These are phyloP conservation scores for Cydia amplana DNA, from an alignment of 1,140 invertebrate species.

Conservation along the genomic window DNA sequence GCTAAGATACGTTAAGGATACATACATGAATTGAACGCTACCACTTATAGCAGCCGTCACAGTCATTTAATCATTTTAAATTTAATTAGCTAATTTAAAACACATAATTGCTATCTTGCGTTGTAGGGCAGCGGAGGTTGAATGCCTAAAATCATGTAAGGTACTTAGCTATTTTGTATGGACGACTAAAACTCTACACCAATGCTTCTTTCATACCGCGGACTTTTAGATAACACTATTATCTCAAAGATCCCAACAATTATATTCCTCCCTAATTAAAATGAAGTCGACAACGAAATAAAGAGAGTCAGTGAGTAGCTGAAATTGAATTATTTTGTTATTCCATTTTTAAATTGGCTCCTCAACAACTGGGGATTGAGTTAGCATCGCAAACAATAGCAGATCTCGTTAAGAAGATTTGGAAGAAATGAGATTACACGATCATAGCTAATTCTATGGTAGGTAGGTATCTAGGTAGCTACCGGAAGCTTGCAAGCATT, in stretches of 20 bases:
- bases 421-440: constrained; percentile 14
- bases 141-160: too few relatives aligned
- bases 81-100: too few relatives aligned
- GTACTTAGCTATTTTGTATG: too few relatives aligned
- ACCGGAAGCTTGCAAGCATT: too few relatives aligned
- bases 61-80: too few relatives aligned
- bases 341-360: constrained; percentile 31
- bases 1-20: too few relatives aligned
- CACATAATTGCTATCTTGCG: too few relatives aligned
- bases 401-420: constrained; percentile 25
- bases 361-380: constrained; percentile 18
- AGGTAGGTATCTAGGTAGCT: too few relatives aligned
- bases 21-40: too few relatives aligned
- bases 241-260: constrained; percentile 19
- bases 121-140: too few relatives aligned
- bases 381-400: constrained; percentile 30
- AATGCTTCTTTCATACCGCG: neutral
- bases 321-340: constrained; percentile 26
- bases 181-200: too few relatives aligned
- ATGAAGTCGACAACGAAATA: constrained; percentile 19
- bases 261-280: constrained; percentile 22
- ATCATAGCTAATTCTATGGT: constrained; percentile 7
- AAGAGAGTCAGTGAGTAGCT: constrained; percentile 21
- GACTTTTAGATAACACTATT: neutral
- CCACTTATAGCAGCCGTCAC: too few relatives aligned